Evolutionary conservation across 2,888 invertebrate genomes (phyloP).

Genomic region (Hyppa rectilinea): DNA sequence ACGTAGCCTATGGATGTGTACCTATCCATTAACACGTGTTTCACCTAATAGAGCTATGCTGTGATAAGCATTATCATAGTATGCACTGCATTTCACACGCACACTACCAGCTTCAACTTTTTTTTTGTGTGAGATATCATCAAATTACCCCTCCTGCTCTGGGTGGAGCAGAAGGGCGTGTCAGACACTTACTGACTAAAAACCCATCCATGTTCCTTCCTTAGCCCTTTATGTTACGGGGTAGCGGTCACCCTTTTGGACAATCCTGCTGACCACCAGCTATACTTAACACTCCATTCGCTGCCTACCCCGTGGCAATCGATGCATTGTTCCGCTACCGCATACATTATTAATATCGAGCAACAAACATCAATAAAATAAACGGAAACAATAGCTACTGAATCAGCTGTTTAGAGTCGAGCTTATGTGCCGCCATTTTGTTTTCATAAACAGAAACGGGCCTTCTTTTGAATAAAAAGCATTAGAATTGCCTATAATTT

Average conservation of each 20-base stretch:
- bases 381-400: slow-evolving; percentile 14
- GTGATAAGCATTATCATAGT: background rate
- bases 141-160: no score
- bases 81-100: background rate
- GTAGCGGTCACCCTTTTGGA: no score
- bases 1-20: background rate
- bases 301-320: background rate
- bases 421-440: slow-evolving; percentile 12
- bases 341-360: slow-evolving; percentile 30
- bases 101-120: background rate
- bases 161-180: no score
- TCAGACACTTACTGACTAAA: no score
- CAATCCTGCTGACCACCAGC: no score
- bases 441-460: background rate
- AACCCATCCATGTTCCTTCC: no score
- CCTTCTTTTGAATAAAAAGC: background rate
- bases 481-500: background rate
- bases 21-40: background rate
- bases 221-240: no score
- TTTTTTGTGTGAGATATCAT: no score
- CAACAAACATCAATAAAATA: slow-evolving; percentile 16
- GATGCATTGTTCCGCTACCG: background rate
- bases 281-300: slow-evolving; percentile 8
- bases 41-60: background rate
- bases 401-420: slow-evolving; percentile 30